These are phyloP conservation scores for Lordiphosa mommai DNA, from an alignment of 1,140 invertebrate species.

Conservation along the genomic window DNA sequence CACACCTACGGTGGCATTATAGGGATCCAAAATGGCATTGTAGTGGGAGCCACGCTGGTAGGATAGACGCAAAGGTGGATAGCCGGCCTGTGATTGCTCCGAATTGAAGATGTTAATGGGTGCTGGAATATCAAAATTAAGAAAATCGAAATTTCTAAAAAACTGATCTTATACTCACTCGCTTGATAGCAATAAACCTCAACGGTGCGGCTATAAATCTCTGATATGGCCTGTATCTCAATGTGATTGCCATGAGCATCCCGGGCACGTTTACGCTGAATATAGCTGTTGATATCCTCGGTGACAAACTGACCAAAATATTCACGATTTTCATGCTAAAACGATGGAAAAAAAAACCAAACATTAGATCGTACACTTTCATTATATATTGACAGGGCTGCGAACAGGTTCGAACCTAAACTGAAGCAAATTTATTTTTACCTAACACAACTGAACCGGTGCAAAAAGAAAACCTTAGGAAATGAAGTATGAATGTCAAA, in stretches of 20 bases:
- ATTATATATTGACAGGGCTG: too few relatives aligned
- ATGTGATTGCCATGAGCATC: constrained; percentile 96
- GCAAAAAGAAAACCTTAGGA: too few relatives aligned
- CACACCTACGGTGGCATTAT: constrained; percentile 91
- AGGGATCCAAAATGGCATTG: constrained; percentile 94
- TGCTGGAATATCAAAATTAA: constrained; percentile 81
- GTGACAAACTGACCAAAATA: constrained; percentile 97
- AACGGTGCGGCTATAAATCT: constrained; percentile 95
- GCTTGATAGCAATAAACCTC: constrained; percentile 94
- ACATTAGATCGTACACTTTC: too few relatives aligned
- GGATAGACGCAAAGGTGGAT: constrained; percentile 92
- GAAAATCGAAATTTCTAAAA: neutral
- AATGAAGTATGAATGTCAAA: too few relatives aligned
- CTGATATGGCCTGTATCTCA: constrained; percentile 96
- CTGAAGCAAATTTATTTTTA: too few relatives aligned
- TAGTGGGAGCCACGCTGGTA: constrained; percentile 95
- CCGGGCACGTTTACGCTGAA: constrained; percentile 88
- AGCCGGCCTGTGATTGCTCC: constrained; percentile 86
- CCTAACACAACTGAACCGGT: too few relatives aligned
- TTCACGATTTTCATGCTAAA: constrained; percentile 87
- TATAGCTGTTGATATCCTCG: constrained; percentile 93
- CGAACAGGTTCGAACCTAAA: too few relatives aligned
- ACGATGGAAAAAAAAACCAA: neutral
- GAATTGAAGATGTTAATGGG: constrained; percentile 95
- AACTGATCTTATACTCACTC: constrained; percentile 81